phyloP scores from a whole-genome alignment of 2,888 invertebrate genomes.

The Caenorhabditis virilis region DNA sequence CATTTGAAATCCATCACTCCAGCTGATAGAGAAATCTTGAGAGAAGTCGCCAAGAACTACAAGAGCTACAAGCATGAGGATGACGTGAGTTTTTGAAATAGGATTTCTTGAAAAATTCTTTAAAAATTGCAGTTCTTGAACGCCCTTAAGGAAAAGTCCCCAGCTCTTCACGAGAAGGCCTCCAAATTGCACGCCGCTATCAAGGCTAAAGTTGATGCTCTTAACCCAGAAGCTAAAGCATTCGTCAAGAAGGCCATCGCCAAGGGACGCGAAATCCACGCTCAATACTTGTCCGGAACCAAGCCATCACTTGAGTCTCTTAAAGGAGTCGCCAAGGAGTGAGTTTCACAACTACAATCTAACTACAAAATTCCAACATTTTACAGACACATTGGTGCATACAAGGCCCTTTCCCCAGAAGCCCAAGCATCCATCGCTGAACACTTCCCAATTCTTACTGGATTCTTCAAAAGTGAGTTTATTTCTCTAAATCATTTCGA shows the following conservation, averaged over 20 bases:
- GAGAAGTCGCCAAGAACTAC: constrained; percentile 59
- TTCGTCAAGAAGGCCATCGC: constrained; percentile 61
- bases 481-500: background rate
- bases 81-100: constrained; percentile 28
- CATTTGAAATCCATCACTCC: constrained; percentile 62
- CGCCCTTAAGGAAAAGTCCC: constrained; percentile 62
- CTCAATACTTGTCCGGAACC: constrained; percentile 54
- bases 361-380: background rate
- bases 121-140: constrained; percentile 48
- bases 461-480: constrained; percentile 53
- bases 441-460: constrained; percentile 64
- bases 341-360: constrained; percentile 1
- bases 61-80: constrained; percentile 52
- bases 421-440: constrained; percentile 58
- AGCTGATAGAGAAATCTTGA: constrained; percentile 61
- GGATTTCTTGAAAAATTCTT: background rate
- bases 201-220: constrained; percentile 53
- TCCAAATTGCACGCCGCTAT: constrained; percentile 52
- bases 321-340: constrained; percentile 42
- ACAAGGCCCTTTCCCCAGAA: constrained; percentile 55
- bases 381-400: constrained; percentile 45
- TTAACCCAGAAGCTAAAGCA: constrained; percentile 59
- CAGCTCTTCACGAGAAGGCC: constrained; percentile 61
- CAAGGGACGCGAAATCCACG: constrained; percentile 58
- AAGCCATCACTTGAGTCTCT: constrained; percentile 59